Evolutionary conservation across 2,797 vertebrate genomes (phyloP), one percentile per base, ranked within the genome.

Genomic region (Girardinus metallicus): DNA sequence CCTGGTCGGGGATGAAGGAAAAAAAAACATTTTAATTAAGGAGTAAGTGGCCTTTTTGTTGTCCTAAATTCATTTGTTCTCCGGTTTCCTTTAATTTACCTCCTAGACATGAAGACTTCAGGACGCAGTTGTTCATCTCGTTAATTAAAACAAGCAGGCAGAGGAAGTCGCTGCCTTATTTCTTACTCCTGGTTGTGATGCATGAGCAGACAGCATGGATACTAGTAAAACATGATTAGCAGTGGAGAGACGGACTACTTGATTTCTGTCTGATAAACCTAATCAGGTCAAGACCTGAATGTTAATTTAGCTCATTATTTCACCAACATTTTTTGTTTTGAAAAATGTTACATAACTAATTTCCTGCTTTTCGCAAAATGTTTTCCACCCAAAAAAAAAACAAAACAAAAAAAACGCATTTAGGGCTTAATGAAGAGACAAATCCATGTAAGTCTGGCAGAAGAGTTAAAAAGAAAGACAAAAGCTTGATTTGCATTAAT

Each of bases 21-120:
- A 23, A 23, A 49, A 87, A 90, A 91, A 77, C 66, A 13, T 88
- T 90, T 94, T 93, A 94, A 95, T 95, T 93, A 94, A 95, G 86
- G 85, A 93, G 73, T 1, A 49, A 89, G 74, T 72, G 79, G 46
- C 29, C 80, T 86, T 73, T 78, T 68, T 73, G 12, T 11, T 29
- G 11, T 83, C 81, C 75, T 85, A 80, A 79, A 85, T 89, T 86
- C 1, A 15, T 75, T 86, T 83, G 60, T 89, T 81, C 83, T 85
- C 75, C 1, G 39, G 44, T 76, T 46, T 73, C 85, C 89, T 84
- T 92, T 80, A 91, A 91, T 91, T 93, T 68, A 91, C 93, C 92
- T 93, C 93, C 85, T 82, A 79, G 73, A 85, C 85, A 74, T 90
- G 86, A 91, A 93, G 89, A 92, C 90, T 87, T 93, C 86, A 74